Base-by-base conservation (phyloP, 2,113 vertebrate species). In the Bujurquina vittata region DNA sequence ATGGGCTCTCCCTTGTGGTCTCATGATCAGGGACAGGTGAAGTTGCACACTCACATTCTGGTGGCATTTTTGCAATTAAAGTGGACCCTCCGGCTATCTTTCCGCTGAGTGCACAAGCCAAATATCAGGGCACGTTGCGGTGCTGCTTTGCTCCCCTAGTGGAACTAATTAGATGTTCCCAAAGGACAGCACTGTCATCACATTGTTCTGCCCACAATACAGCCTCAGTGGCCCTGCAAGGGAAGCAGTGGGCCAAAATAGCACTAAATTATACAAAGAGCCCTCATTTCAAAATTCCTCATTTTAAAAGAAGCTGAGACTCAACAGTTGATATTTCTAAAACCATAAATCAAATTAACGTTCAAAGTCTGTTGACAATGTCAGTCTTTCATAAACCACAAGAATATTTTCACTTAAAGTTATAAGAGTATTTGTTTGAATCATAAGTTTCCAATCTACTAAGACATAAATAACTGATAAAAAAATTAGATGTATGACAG, bases 141-240 rank as follows among this genome's bases (percentile, higher is more conserved):
- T 91, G 90, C 87, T 86, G 92, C 90, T 92, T 91, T 94, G 89
- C 93, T 92, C 90, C 93, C 92, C 93, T 92, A 94, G 93, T 90
- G 93, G 92, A 94, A 95, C 93, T 95, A 95, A 95, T 95, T 95
- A 95, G 93, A 91, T 90, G 87, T 87, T 94, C 94, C 92, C 93
- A 92, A 88, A 93, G 94, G 94, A 94, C 92, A 93, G 91, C 89
- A 89, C 93, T 93, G 93, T 93, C 91, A 92, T 95, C 92, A 92
- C 91, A 93, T 95, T 94, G 92, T 94, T 95, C 94, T 91, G 85
- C 88, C 83, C 87, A 92, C 91, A 92, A 92, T 90, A 73, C 87
- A 91, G 86, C 84, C 88, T 88, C 84, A 69, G 87, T 88, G 78
- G 86, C 89, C 88, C 89, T 62, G 88, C 7, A 18, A 89, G 89